These are phyloP conservation scores for Phocoena sinus DNA, from an alignment of 2,113 vertebrate genomes.

Conservation along the genomic window DNA sequence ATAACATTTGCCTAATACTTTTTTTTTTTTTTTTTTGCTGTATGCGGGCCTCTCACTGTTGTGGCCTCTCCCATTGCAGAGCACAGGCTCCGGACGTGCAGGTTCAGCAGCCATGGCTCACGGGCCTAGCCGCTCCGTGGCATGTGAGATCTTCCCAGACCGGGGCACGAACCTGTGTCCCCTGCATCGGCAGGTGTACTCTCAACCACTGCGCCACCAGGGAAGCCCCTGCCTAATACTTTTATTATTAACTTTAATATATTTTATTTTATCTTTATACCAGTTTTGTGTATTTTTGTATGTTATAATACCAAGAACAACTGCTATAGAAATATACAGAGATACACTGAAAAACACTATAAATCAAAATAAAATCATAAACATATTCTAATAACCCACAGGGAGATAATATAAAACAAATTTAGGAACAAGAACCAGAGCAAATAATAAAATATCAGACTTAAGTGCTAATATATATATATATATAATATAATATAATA, in stretches of 20 bases:
- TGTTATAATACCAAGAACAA: not conserved
- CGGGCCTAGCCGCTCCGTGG: rapidly evolving
- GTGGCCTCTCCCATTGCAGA: too few species aligned
- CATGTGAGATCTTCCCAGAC: too few species aligned
- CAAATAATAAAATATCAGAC: not conserved
- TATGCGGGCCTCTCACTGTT: too few species aligned
- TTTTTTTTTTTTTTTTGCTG: not conserved
- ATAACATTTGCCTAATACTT: not conserved
- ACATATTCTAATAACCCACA: not conserved
- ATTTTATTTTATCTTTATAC: not conserved
- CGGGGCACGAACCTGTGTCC: too few species aligned
- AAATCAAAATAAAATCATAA: not conserved
- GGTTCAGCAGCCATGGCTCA: too few species aligned
- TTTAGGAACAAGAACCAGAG: not conserved
- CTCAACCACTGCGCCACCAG: too few species aligned
- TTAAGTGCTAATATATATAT: not conserved
- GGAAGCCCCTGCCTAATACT: not conserved
- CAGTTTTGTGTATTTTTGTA: not conserved
- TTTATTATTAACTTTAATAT: not conserved
- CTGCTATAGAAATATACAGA: not conserved
- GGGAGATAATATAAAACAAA: not conserved
- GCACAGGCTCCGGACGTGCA: too few species aligned
- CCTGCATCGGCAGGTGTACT: too few species aligned
- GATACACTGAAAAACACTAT: not conserved
- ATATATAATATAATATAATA: not conserved